Conservation (phyloP, 2,797 vertebrate genomes). For the Heterohyrax brucei region DNA sequence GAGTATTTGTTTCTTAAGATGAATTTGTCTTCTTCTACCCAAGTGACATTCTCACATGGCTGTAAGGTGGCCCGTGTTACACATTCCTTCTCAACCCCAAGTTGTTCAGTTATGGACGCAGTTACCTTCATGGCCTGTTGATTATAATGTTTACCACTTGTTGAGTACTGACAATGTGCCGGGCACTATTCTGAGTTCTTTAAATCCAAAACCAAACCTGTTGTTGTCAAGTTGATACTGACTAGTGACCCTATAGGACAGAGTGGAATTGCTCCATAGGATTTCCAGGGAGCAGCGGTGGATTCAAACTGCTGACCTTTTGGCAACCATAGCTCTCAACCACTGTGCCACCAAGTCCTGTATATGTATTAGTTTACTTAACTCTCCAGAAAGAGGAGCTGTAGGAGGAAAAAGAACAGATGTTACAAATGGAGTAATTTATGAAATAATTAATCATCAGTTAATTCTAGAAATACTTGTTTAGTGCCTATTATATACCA, state of each 20-base stretch:
- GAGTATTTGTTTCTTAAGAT: conserved; percentile 55
- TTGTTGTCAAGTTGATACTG: too few relatives aligned
- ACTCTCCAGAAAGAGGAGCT: conserved; percentile 27
- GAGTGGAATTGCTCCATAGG: too few relatives aligned
- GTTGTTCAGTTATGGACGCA: neutral
- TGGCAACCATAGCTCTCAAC: too few relatives aligned
- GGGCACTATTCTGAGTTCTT: conserved; percentile 15
- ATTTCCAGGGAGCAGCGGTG: too few relatives aligned
- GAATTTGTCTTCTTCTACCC: conserved; percentile 27
- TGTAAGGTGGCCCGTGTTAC: neutral
- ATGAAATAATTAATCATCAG: neutral
- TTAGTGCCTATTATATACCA: neutral
- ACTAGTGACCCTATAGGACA: too few relatives aligned
- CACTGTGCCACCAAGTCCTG: neutral
- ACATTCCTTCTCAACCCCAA: neutral
- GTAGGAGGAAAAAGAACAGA: neutral
- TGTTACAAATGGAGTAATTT: neutral
- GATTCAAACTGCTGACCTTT: too few relatives aligned
- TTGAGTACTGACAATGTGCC: neutral
- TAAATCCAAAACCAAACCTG: too few relatives aligned
- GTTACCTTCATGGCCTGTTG: neutral
- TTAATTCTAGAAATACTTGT: conserved; percentile 3
- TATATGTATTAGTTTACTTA: neutral
- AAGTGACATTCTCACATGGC: conserved; percentile 27
- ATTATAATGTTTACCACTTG: neutral